Percentiles rank a stretch among this genome's conserved stretches.
These are phyloP conservation scores for Cosmia trapezina DNA, from an alignment of 2,888 invertebrate genomes.

Conservation along the genomic window DNA sequence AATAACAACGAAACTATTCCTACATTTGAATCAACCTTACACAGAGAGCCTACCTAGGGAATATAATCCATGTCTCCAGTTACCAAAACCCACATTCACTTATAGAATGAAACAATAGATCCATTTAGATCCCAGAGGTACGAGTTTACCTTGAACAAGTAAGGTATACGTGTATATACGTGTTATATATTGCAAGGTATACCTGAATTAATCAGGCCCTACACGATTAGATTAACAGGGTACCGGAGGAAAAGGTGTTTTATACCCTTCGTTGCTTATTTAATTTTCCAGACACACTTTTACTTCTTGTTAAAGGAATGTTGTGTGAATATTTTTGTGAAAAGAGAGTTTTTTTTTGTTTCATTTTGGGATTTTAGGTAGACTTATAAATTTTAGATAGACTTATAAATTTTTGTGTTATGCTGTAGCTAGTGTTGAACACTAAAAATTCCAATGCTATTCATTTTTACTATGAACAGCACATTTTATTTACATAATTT, in stretches of 20 bases:
- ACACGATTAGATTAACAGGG: conserved; percentile 60
- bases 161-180: conserved; percentile 10
- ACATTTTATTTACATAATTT: no score
- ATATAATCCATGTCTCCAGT: conserved; percentile 38
- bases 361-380: no score
- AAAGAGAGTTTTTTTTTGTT: neutral
- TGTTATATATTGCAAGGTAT: conserved; percentile 52
- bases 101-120: conserved; percentile 54
- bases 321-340: conserved; percentile 11
- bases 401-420: neutral
- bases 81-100: conserved; percentile 43
- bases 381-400: neutral
- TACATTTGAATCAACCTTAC: conserved; percentile 6
- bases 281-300: conserved; percentile 57
- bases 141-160: conserved; percentile 41
- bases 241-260: conserved; percentile 36
- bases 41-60: conserved; percentile 15
- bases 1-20: conserved; percentile 12
- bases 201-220: conserved; percentile 62
- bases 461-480: no score
- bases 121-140: conserved; percentile 49
- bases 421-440: no score
- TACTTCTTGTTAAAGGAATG: conserved; percentile 23
- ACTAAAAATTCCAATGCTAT: no score
- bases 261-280: conserved; percentile 54